Evolutionary conservation across 2,797 vertebrate species (phyloP).

Genomic region (Falco rusticolus): DNA sequence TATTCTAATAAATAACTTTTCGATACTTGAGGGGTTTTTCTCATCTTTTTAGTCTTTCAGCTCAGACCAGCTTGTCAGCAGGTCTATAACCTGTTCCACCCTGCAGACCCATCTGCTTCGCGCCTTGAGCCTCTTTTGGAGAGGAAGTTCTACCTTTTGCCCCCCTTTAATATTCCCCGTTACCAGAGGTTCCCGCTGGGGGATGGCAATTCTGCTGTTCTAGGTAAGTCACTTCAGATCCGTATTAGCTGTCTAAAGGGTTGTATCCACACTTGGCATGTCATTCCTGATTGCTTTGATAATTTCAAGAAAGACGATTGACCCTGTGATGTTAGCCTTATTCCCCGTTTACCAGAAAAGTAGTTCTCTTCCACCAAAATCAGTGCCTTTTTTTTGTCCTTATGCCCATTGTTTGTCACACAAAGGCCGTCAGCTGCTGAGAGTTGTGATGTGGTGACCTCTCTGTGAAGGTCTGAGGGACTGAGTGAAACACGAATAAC

Average conservation of each 20-base stretch:
- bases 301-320: not conserved
- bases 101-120: conserved; percentile 95
- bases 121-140: conserved; percentile 95
- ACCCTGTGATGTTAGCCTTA: not conserved
- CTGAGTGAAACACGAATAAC: not conserved
- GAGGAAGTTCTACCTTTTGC: conserved; percentile 91
- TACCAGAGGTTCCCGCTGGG: conserved; percentile 96
- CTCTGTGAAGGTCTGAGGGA: not conserved
- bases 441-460: not conserved
- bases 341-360: not conserved
- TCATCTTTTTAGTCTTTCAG: conserved; percentile 83
- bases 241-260: not conserved
- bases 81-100: conserved; percentile 98
- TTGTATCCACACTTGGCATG: no score
- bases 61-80: conserved; percentile 96
- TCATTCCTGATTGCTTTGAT: no score
- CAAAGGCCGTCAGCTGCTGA: not conserved
- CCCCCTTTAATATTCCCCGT: conserved; percentile 91
- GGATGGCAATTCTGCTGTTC: conserved; percentile 90
- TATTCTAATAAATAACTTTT: not conserved
- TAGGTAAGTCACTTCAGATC: conserved; percentile 83
- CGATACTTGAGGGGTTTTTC: not conserved
- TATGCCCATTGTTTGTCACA: not conserved
- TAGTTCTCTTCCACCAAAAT: not conserved
- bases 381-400: not conserved